These are phyloP conservation scores for Cygnus buccinator DNA, from an alignment of 2,113 vertebrate species.

Conservation along the genomic window DNA sequence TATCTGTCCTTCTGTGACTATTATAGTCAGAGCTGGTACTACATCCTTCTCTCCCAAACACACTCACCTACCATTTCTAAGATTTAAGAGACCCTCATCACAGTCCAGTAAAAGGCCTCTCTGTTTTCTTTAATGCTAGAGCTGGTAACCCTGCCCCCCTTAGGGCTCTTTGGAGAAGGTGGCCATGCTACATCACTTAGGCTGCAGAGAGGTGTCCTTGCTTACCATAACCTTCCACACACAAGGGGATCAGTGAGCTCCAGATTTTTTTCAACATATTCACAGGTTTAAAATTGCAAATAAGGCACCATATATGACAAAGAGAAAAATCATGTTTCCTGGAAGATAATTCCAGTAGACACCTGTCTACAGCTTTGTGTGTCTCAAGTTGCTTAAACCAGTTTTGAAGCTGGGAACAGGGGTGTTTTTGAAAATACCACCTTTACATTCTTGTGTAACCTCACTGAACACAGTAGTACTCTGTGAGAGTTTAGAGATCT, in stretches of 20 bases:
- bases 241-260: background rate
- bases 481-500: background rate
- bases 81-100: background rate
- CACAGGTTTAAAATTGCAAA: background rate
- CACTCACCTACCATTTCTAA: background rate
- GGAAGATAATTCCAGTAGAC: background rate
- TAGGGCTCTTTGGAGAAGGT: background rate
- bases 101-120: background rate
- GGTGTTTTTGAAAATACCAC: background rate
- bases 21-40: background rate
- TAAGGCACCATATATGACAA: background rate
- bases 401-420: background rate
- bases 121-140: background rate
- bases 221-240: background rate
- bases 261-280: background rate
- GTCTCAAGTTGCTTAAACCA: background rate
- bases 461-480: background rate
- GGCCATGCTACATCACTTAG: accelerated
- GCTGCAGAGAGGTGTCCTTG: background rate
- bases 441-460: background rate
- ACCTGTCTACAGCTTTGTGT: background rate
- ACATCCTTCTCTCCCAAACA: background rate
- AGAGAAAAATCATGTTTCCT: background rate
- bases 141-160: background rate
- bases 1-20: background rate